phyloP scores from a whole-genome alignment of 2,888 invertebrate species.

The Nemotelus pantherinus region DNA sequence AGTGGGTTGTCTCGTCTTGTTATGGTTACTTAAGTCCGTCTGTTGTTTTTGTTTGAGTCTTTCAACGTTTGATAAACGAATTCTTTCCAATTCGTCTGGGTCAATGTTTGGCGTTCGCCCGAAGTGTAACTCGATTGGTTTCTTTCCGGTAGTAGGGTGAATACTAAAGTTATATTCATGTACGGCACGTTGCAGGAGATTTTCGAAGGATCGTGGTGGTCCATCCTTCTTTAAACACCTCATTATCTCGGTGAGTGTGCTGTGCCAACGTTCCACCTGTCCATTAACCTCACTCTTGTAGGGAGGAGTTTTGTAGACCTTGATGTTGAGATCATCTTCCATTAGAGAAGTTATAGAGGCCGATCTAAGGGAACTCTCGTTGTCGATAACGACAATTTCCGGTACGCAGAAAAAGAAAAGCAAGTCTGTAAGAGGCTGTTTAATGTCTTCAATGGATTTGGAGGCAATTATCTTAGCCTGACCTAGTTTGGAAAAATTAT shows the following conservation, averaged over 20 bases:
- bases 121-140: conserved; percentile 45
- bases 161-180: conserved; percentile 46
- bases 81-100: conserved; percentile 49
- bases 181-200: neutral
- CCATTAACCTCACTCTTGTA: conserved; percentile 38
- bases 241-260: conserved; percentile 9
- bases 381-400: conserved; percentile 37
- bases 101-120: conserved; percentile 40
- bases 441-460: conserved; percentile 38
- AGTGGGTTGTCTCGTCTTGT: conserved; percentile 47
- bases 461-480: conserved; percentile 10
- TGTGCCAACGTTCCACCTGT: neutral
- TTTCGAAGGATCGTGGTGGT: conserved; percentile 9
- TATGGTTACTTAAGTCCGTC: conserved; percentile 47
- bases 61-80: conserved; percentile 43
- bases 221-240: conserved; percentile 10
- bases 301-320: conserved; percentile 40
- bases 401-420: conserved; percentile 36
- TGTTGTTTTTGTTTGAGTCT: conserved; percentile 49
- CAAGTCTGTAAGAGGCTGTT: conserved; percentile 31
- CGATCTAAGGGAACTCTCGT: conserved; percentile 35
- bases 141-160: conserved; percentile 47
- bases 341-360: conserved; percentile 41
- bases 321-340: conserved; percentile 37
- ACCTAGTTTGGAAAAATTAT: conserved; percentile 45